Evolutionary conservation across 2,797 vertebrate species (phyloP).

Genomic region (Sebastes paucispinis): DNA sequence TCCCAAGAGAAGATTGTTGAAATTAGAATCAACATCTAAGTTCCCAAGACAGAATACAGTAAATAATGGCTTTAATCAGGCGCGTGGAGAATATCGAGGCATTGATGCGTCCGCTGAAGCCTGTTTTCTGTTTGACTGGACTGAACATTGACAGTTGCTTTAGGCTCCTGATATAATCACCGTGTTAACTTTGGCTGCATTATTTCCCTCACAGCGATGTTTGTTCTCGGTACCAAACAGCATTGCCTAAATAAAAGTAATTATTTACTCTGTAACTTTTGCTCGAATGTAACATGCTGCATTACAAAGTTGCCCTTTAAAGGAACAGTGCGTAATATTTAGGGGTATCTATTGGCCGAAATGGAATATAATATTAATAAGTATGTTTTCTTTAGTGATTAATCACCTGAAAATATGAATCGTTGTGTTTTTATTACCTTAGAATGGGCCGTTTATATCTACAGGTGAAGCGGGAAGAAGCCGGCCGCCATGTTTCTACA

Average conservation of each 20-base stretch:
- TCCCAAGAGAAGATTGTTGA: conserved; percentile 11
- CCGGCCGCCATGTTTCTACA: no score
- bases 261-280: background rate
- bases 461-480: no score
- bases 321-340: no score
- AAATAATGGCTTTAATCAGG: conserved; percentile 31
- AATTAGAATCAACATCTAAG: conserved; percentile 15
- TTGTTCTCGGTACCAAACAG: background rate
- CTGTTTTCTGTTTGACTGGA: conserved; percentile 29
- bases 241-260: background rate
- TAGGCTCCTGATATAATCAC: background rate
- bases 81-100: background rate
- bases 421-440: rapidly evolving
- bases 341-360: no score
- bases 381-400: no score
- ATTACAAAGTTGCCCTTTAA: background rate
- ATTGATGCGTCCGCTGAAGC: background rate
- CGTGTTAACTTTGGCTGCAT: background rate
- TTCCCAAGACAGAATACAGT: conserved; percentile 14
- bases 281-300: background rate
- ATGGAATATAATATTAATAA: no score
- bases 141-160: conserved; percentile 11
- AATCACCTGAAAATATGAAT: no score
- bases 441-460: no score
- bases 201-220: background rate